Conservation (phyloP, 2,113 vertebrate genomes). For the Hemibagrus wyckioides region DNA sequence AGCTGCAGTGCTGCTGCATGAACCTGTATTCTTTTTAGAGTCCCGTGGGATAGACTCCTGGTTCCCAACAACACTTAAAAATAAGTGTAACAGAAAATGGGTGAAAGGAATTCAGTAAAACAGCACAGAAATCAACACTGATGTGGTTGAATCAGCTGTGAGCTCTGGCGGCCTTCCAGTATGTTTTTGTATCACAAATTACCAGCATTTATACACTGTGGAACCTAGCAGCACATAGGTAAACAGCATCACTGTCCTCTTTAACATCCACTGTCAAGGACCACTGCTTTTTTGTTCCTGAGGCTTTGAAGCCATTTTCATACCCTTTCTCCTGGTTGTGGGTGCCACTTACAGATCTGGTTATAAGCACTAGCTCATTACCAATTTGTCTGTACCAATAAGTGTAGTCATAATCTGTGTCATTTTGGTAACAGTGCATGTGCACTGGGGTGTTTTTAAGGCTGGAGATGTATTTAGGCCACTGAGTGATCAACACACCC, state of each 20-base stretch:
- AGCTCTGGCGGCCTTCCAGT: not conserved
- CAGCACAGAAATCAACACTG: not conserved
- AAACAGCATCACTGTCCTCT: conserved; percentile 36
- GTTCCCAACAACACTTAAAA: too few species aligned
- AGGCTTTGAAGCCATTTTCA: conserved; percentile 24
- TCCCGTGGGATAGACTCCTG: too few species aligned
- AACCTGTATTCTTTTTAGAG: too few species aligned
- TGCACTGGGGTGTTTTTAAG: not conserved
- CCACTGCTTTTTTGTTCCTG: conserved; percentile 43
- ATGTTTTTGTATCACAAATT: conserved; percentile 27
- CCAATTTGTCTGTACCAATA: conserved; percentile 52
- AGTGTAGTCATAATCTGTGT: conserved; percentile 49
- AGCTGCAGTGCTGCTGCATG: too few species aligned
- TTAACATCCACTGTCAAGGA: conserved; percentile 38
- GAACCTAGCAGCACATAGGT: conserved; percentile 51
- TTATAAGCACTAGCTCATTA: conserved; percentile 38
- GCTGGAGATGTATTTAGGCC: conserved; percentile 37
- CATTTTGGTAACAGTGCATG: conserved; percentile 53
- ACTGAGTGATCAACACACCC: conserved; percentile 53
- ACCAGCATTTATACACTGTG: conserved; percentile 31
- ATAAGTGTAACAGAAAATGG: too few species aligned
- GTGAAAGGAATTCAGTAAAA: too few species aligned
- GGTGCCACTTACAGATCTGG: not conserved
- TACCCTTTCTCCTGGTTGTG: conserved; percentile 32
- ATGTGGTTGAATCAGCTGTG: conserved; percentile 36